Base-by-base conservation (phyloP, 1,140 invertebrate genomes). In the Coptotermes formosanus region DNA sequence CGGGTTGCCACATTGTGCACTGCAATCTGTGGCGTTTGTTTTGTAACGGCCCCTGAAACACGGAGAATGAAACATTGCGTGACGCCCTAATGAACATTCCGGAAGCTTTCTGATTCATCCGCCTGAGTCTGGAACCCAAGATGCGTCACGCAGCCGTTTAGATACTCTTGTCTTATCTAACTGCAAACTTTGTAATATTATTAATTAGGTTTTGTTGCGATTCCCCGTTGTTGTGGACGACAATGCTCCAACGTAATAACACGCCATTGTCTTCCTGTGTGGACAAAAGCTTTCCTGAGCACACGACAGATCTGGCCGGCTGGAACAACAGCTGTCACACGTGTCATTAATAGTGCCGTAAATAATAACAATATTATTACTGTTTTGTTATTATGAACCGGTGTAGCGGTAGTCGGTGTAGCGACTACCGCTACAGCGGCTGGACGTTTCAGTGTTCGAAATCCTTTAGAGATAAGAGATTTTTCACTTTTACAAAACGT, bases 21-120 rank as follows among this genome's bases (percentile, higher is more conserved):
- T 55, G 52, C 19, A 21, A 55, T 12, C 52, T 55, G 52, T 21
- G 14, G 52, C 19, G 52, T 55, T 19, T 55, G 0, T 55, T 55
- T 55, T 55, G 1, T 55, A 55, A 55, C 52, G 52, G 52, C 52
- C 52, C 52, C 52, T 55, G 19, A 21, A 55, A 55, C 52, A 55
- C 12, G 52, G 14, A 19, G 19, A 55, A 55, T 55, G 52, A 9
- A 55, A 25, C 64, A 7, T 75, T 8, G 64, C 64, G 64, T 75
- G 64, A 75, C 64, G 64, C 25, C 64, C 64, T 75, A 75, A 75
- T 75, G 64, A n/a, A 7, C 64, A 75, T 75, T 75, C 64, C 64
- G 64, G 64, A 75, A 75, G 64, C 30, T 75, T 75, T 75, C 64
- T 75, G 64, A 75, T 75, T 75, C 64, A 75, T 75, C 64, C 64